Base-by-base conservation (phyloP, 1,140 invertebrate genomes). In the Wiebesia pumilae region DNA sequence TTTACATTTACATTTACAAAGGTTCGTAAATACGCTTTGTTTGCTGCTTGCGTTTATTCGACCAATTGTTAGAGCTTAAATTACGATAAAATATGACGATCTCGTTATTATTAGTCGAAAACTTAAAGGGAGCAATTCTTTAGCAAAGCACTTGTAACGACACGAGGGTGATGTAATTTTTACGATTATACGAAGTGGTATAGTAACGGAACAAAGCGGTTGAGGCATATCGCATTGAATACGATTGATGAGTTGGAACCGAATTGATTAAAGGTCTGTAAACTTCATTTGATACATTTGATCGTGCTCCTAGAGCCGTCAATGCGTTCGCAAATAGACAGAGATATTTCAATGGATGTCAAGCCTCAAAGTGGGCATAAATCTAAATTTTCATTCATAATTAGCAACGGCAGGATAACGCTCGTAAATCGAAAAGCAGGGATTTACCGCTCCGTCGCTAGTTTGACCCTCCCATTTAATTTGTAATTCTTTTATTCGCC, bases 351-450 rank as follows among this genome's bases (percentile, higher is more conserved):
- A 43, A 14, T 35, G 82, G 67, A 40, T 4, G 24, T 24, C 0
- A 51, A 47, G 69, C 73, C 75, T 81, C 73, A 40, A 35, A 84
- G 38, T n/a, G 58, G 54, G 77, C 80, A 83, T 78, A 83, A 87
- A 89, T 86, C 88, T 91, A 91, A 91, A 91, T 91, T 88, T 88
- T 86, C 80, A 87, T 88, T 86, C 51, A 87, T 90, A 90, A 90
- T 91, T 90, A 90, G 83, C 71, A 79, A 83, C 80, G 88, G 88
- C 88, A 83, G 88, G 83, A 84, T 65, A 75, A 85, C 40, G 58
- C 83, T 88, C 86, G 84, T 89, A 90, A 90, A 91, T 90, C 87
- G 84, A 71, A 87, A 88, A 89, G 89, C 88, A 85, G 87, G 90
- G 90, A 91, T 91, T 88, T 88, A 91, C 69, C 14, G 84, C 73